phyloP scores from a whole-genome alignment of 1,140 invertebrate genomes.

The Pseudoatta argentina region DNA sequence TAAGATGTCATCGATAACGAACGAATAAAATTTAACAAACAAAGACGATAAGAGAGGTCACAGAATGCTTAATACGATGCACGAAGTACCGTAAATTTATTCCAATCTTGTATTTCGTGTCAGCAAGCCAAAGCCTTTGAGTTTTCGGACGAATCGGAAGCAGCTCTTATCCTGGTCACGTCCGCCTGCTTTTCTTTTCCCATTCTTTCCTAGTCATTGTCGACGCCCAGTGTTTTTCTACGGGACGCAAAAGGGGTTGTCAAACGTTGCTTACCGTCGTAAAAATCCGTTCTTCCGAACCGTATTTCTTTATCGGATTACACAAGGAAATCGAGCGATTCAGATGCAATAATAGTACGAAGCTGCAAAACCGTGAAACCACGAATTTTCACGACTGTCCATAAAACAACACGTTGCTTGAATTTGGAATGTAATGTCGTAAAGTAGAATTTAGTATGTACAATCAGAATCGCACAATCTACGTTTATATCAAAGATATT shows the following conservation, averaged over 20 bases:
- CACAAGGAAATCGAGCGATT: constrained; percentile 32
- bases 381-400: neutral
- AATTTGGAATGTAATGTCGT: constrained; percentile 14
- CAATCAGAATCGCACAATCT: neutral
- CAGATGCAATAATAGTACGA: constrained; percentile 17
- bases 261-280: constrained; percentile 53
- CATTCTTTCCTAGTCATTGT: constrained; percentile 56
- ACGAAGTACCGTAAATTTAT: constrained; percentile 78
- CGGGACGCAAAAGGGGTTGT: constrained; percentile 27
- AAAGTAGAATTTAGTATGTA: constrained; percentile 13
- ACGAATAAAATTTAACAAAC: constrained; percentile 17
- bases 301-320: constrained; percentile 51
- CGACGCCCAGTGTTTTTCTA: constrained; percentile 18
- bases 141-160: constrained; percentile 42
- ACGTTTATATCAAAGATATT: neutral
- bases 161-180: constrained; percentile 72
- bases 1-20: neutral
- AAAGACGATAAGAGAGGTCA: constrained; percentile 4
- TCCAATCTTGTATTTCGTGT: constrained; percentile 78
- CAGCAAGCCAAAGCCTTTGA: constrained; percentile 65
- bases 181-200: constrained; percentile 75
- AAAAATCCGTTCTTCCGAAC: constrained; percentile 49
- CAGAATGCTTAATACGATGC: constrained; percentile 76
- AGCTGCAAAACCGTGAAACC: neutral
- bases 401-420: constrained; percentile 6